A percentile compares a stretch with the other conserved stretches of the same genome.
phyloP scores from a whole-genome alignment of 2,113 vertebrate genomes.

The Halichoeres trimaculatus region DNA sequence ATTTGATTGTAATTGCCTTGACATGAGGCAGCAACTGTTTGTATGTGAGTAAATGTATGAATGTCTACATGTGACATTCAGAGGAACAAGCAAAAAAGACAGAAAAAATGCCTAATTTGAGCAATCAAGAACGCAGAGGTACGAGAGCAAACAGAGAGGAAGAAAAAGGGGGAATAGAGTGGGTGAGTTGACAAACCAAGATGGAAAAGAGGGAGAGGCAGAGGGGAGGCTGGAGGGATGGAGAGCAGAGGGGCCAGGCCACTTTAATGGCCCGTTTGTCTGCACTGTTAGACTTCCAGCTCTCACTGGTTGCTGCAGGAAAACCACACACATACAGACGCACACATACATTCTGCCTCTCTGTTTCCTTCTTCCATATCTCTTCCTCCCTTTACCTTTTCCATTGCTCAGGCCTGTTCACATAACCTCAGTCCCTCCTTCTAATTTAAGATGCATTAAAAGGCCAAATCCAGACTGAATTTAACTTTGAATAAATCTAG shows the following conservation, averaged over 20 bases:
- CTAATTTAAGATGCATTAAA: not conserved
- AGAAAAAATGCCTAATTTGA: not conserved
- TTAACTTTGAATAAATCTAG: too few species aligned
- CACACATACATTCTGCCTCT: conserved; percentile 24
- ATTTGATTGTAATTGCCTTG: conserved; percentile 35
- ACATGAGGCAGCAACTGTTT: conserved; percentile 40
- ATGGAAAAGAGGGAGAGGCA: conserved; percentile 25
- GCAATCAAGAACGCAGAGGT: not conserved
- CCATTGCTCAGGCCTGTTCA: conserved; percentile 27
- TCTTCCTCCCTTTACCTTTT: conserved; percentile 59
- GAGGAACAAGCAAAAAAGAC: not conserved
- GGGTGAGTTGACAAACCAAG: conserved; percentile 34
- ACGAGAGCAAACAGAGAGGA: not conserved
- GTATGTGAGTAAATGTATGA: not conserved
- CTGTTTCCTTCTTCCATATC: conserved; percentile 51
- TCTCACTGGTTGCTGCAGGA: conserved; percentile 61
- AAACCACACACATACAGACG: conserved; percentile 42
- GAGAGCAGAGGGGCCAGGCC: conserved; percentile 49
- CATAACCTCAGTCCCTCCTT: conserved; percentile 10
- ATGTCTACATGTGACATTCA: too few species aligned
- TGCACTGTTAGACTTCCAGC: conserved; percentile 68
- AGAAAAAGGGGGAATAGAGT: not conserved
- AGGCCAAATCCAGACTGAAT: too few species aligned
- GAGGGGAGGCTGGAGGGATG: conserved; percentile 33
- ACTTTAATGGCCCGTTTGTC: conserved; percentile 75